Evolutionary conservation across 2,888 invertebrate genomes (phyloP).

Genomic region (Drosophila atripex): DNA sequence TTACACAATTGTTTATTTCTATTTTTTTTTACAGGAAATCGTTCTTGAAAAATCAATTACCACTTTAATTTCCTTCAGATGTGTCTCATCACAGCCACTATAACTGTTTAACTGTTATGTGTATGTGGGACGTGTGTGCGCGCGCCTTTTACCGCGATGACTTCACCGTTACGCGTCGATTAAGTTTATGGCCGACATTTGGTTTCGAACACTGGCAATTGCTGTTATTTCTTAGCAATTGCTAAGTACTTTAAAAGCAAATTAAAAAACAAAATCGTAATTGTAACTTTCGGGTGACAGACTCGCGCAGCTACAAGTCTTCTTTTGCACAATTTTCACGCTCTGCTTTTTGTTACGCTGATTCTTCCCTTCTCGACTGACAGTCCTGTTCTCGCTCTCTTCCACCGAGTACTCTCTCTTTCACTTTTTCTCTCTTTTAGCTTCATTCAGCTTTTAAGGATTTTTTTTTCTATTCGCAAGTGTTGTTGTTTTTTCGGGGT

Average conservation of each 20-base stretch:
- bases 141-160: constrained; percentile 29
- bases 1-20: background rate
- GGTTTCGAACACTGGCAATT: background rate
- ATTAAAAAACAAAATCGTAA: constrained; percentile 39
- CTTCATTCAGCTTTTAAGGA: constrained; percentile 25
- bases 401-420: background rate
- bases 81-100: constrained; percentile 10
- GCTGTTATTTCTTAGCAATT: background rate
- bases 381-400: constrained; percentile 9
- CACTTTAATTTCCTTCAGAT: background rate
- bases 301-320: constrained; percentile 73
- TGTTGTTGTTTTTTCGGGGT: constrained; percentile 59
- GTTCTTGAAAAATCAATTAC: background rate
- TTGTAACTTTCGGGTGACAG: constrained; percentile 47
- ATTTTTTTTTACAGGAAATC: background rate
- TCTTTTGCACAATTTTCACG: constrained; percentile 74
- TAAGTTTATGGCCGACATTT: background rate
- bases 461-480: constrained; percentile 13
- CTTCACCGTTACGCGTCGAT: constrained; percentile 8
- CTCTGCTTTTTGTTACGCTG: constrained; percentile 63
- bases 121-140: constrained; percentile 22
- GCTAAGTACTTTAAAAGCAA: background rate
- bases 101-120: constrained; percentile 16
- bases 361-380: constrained; percentile 33
- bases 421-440: too few relatives aligned